Evolutionary conservation across 2,797 vertebrate genomes (phyloP).

Genomic region (Babyrousa celebensis): DNA sequence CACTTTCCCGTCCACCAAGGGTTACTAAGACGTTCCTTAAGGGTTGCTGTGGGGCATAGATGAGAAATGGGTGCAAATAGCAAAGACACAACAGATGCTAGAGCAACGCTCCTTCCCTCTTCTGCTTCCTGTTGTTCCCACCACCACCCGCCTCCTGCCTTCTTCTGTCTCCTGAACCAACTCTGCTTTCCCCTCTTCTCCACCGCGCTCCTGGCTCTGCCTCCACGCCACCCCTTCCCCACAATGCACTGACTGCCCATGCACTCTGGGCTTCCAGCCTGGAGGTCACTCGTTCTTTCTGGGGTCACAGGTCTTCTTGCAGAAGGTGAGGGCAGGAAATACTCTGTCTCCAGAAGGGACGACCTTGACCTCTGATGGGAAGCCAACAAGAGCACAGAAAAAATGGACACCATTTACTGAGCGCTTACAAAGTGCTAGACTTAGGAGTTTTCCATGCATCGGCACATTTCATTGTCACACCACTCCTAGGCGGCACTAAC

Average conservation of each 20-base stretch:
- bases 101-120: not conserved
- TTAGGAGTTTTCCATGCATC: not conserved
- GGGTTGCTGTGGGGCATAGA: not conserved
- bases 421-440: fast-evolving
- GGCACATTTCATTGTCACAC: fast-evolving
- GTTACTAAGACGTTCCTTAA: not conserved
- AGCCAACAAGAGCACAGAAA: not conserved
- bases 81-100: not conserved
- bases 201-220: not conserved
- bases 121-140: not conserved
- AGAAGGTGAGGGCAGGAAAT: not conserved
- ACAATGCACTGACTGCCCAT: not conserved
- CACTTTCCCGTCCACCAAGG: not conserved
- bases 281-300: not conserved
- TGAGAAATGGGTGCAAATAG: not conserved
- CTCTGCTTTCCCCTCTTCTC: not conserved
- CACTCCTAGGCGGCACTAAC: too few relatives aligned
- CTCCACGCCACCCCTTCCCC: not conserved
- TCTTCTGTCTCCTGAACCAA: not conserved
- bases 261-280: not conserved
- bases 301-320: not conserved
- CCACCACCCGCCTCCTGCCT: not conserved
- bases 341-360: not conserved
- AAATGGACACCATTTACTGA: not conserved
- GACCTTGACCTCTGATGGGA: not conserved